Evolutionary conservation across 1,140 invertebrate species (phyloP).

Genomic region (Carcinoscorpius rotundicauda): DNA sequence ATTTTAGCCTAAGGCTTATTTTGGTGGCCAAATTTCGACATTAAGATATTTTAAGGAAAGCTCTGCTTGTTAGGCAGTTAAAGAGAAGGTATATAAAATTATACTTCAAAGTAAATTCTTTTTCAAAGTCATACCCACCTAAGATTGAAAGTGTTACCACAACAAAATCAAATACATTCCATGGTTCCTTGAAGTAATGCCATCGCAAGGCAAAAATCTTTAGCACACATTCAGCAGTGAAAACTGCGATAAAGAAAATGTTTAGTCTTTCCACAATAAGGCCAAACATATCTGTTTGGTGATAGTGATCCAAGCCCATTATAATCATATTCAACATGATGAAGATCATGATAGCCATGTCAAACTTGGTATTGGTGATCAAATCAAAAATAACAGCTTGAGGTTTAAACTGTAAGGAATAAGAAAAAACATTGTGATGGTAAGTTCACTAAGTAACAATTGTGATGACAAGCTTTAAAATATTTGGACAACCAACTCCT

Average conservation of each 20-base stretch:
- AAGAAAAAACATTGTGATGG: constrained; percentile 21
- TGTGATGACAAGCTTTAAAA: too few species aligned
- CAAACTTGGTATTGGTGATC: constrained; percentile 96
- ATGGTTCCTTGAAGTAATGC: constrained; percentile 97
- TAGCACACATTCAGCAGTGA: constrained; percentile 91
- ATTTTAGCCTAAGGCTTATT: too few species aligned
- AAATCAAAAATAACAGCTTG: constrained; percentile 94
- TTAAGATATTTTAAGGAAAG: too few species aligned
- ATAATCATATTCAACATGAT: constrained; percentile 97
- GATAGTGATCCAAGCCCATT: constrained; percentile 95
- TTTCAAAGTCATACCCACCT: constrained; percentile 46
- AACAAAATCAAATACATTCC: constrained; percentile 99
- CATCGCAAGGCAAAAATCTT: constrained; percentile 94
- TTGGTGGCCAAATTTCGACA: too few species aligned
- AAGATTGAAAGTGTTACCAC: constrained; percentile 97
- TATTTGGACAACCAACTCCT: too few species aligned
- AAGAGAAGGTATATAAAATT: too few species aligned
- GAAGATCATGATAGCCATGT: constrained; percentile 98
- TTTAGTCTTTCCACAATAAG: constrained; percentile 79
- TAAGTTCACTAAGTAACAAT: too few species aligned
- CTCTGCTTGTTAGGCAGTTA: too few species aligned
- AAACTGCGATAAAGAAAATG: constrained; percentile 95
- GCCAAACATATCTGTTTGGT: constrained; percentile 68
- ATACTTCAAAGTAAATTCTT: too few species aligned
- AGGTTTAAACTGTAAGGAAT: constrained; percentile 71